Base-by-base conservation (phyloP, 2,888 invertebrate species). In the Diadromus collaris region DNA sequence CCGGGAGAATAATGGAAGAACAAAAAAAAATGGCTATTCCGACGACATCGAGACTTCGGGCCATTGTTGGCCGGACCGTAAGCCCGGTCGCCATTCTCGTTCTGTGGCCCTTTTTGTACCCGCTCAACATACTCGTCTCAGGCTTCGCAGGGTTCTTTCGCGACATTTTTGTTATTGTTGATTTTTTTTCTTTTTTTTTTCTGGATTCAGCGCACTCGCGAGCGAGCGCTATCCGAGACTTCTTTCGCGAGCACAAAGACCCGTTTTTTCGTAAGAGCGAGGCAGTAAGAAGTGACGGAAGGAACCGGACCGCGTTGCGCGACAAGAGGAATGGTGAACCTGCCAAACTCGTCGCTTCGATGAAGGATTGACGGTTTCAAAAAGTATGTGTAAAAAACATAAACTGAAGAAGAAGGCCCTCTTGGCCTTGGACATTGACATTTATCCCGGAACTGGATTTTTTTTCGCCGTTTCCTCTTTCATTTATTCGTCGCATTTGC, bases 271-370 rank as follows among this genome's bases (percentile, higher is more conserved):
- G 34, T 58, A 16, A 19, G 41, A 60, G 7, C 13, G 44, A 46
- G 48, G 46, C 41, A 24, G 65, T 44, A 48, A 65, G 65, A 67
- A 65, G 64, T 21, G 7, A 38, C 46, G 58, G 41, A 67, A 58
- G 65, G 65, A 65, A 48, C 32, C 56, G 27, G 24, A n/a, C 21
- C 9, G 38, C 2, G 58, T 60, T 65, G 51, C 51, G 71, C 56
- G 71, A 44, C 72, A n/a, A 70, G 58, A 46, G 61, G 38, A 64
- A 70, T 41, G 51, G 54, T 60, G 51, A 69, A 74, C 70, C 63
- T 68, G 78, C 78, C 77, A 80, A 80, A 80, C 76, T 74, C 70
- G 80, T 77, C 69, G 38, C 64, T 46, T 77, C 65, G 38, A 64
- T 46, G 19, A 64, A 67, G 74, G 38, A 74, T 56, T 63, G 58